These are phyloP conservation scores for Mesocricetus auratus DNA, from an alignment of 2,113 vertebrate genomes.

Conservation along the genomic window DNA sequence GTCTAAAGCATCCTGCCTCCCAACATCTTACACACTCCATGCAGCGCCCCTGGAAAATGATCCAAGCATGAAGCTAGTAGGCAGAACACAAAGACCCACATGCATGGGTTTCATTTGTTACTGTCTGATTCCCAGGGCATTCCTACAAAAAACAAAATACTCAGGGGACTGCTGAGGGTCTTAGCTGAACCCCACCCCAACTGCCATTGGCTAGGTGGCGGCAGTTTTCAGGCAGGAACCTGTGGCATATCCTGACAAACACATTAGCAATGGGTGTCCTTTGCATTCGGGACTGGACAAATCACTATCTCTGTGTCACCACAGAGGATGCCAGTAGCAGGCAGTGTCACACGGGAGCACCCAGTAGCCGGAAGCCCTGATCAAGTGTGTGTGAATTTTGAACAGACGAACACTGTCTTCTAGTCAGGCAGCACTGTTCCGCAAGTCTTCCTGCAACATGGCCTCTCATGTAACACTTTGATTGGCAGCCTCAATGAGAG, in stretches of 20 bases:
- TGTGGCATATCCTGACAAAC: neutral
- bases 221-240: too few relatives aligned
- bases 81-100: neutral
- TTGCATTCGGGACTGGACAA: neutral
- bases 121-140: neutral
- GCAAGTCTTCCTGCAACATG: neutral
- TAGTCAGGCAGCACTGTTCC: neutral
- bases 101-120: too few relatives aligned
- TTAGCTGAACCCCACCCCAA: neutral
- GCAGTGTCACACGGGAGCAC: neutral
- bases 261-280: neutral
- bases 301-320: neutral
- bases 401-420: neutral
- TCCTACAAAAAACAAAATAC: neutral
- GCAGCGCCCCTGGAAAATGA: neutral
- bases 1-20: neutral
- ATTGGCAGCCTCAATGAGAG: neutral
- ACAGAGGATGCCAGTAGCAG: neutral
- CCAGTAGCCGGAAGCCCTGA: rapidly evolving
- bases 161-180: neutral
- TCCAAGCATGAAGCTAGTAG: neutral
- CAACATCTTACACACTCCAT: neutral
- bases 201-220: neutral
- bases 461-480: neutral
- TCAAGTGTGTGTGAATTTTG: neutral